phyloP scores from a whole-genome alignment of 2,888 invertebrate genomes.

The Hofmannophila pseudospretella region DNA sequence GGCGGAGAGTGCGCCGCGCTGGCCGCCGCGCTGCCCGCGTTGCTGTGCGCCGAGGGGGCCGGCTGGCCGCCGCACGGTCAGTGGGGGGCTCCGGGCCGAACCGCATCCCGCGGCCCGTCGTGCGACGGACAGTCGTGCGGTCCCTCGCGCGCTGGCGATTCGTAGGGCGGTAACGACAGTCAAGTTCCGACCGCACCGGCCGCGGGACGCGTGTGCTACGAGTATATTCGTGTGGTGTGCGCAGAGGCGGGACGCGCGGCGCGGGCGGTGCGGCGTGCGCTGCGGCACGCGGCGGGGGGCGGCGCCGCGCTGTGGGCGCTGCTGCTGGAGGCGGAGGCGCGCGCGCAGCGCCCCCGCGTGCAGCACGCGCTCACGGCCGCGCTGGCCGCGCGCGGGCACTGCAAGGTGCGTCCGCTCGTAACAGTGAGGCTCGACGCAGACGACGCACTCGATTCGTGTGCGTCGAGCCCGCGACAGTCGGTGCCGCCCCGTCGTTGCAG shows the following conservation, averaged over 20 bases:
- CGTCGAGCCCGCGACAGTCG: not conserved
- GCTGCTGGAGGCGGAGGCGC: slow-evolving; percentile 23
- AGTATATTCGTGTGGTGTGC: slow-evolving; percentile 2
- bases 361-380: slow-evolving; percentile 16
- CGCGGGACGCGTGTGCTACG: not conserved
- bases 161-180: no score
- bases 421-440: not conserved
- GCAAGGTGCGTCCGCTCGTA: slow-evolving; percentile 25
- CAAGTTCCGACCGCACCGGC: slow-evolving; percentile 3
- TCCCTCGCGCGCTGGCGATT: no score
- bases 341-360: slow-evolving; percentile 20
- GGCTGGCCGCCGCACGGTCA: slow-evolving; percentile 12
- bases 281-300: slow-evolving; percentile 16
- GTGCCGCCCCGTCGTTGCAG: no score
- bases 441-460: not conserved
- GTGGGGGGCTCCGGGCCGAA: slow-evolving; percentile 8
- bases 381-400: slow-evolving; percentile 58
- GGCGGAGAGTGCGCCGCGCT: no score
- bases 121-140: no score
- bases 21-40: slow-evolving; percentile 20
- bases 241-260: slow-evolving; percentile 14
- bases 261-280: slow-evolving; percentile 10
- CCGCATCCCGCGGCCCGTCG: slow-evolving; percentile 9
- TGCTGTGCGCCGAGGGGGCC: slow-evolving; percentile 26
- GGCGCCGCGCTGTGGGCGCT: slow-evolving; percentile 26